Conservation (phyloP, 2,113 vertebrate species). For the Anarrhichthys ocellatus region DNA sequence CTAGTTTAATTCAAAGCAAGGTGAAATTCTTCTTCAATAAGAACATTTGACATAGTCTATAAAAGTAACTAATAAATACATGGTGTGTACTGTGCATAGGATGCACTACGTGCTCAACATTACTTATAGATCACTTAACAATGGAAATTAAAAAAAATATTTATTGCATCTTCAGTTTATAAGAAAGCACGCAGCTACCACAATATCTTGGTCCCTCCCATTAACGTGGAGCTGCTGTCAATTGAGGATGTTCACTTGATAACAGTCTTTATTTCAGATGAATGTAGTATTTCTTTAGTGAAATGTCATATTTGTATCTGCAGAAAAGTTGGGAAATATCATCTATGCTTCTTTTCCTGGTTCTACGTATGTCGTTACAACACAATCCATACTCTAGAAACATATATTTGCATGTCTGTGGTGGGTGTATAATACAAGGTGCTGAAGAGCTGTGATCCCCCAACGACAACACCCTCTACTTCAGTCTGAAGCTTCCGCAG, state of each 20-base stretch:
- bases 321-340: background rate
- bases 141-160: background rate
- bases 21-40: background rate
- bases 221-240: background rate
- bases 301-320: background rate
- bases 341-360: background rate
- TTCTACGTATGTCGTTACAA: background rate
- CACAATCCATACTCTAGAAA: background rate
- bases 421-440: background rate
- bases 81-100: background rate
- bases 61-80: background rate
- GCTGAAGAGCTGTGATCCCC: conserved; percentile 4
- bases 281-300: background rate
- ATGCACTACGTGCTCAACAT: background rate
- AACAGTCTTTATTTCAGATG: background rate
- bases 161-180: conserved; percentile 1
- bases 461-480: background rate
- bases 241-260: background rate
- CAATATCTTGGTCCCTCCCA: background rate
- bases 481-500: background rate
- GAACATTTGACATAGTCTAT: background rate
- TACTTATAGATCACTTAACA: background rate
- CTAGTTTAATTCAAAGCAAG: background rate
- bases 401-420: background rate
- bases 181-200: background rate